Conservation (phyloP, 2,113 vertebrate genomes). For the Istiophorus platypterus region DNA sequence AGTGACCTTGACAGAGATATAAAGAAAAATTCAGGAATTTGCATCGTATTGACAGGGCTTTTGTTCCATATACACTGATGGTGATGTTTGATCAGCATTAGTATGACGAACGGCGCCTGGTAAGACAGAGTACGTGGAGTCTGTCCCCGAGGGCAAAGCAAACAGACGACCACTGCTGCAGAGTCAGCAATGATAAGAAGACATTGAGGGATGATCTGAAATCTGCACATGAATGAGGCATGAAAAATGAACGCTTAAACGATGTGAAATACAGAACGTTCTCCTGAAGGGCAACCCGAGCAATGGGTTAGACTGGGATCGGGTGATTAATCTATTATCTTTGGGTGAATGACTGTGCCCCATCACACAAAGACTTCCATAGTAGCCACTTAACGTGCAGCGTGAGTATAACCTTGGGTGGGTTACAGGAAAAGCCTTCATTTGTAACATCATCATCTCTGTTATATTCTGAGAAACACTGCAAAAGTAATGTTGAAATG, state of each 20-base stretch:
- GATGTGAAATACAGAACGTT: constrained; percentile 31
- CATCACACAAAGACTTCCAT: constrained; percentile 56
- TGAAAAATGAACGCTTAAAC: constrained; percentile 56
- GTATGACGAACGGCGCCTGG: constrained; percentile 13
- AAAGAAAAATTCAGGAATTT: constrained; percentile 18
- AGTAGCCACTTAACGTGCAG: constrained; percentile 51
- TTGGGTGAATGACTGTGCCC: constrained; percentile 47
- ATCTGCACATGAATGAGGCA: constrained; percentile 61
- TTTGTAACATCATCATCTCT: constrained; percentile 26
- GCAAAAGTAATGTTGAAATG: not conserved
- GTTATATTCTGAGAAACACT: constrained; percentile 16
- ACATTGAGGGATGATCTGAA: constrained; percentile 62
- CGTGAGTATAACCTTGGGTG: constrained; percentile 63
- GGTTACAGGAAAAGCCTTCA: constrained; percentile 55
- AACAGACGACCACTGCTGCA: constrained; percentile 47
- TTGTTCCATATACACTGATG: constrained; percentile 7
- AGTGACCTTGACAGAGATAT: constrained; percentile 66
- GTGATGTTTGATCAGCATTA: constrained; percentile 46
- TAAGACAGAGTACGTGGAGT: constrained; percentile 14
- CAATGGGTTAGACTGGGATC: constrained; percentile 12
- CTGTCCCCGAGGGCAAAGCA: constrained; percentile 61
- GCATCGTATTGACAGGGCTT: not conserved
- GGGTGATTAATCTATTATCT: constrained; percentile 65
- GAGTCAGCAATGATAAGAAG: constrained; percentile 71
- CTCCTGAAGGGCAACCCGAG: constrained; percentile 55